Evolutionary conservation across 2,888 invertebrate genomes (phyloP).

Genomic region (Hanleya hanleyi): DNA sequence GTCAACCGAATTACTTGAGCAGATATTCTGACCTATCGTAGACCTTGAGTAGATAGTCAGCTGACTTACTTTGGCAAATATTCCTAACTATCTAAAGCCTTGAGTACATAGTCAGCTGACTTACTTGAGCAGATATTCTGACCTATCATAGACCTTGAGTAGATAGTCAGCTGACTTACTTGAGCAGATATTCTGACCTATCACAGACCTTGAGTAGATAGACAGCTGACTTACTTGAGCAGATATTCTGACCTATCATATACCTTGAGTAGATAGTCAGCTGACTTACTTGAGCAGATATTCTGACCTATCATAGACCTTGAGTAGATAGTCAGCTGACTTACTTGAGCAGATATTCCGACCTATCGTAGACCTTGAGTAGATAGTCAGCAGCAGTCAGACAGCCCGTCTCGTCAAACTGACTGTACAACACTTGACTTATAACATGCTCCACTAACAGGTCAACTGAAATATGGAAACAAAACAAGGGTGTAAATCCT

Average conservation of each 20-base stretch:
- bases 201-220: constrained; percentile 88
- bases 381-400: constrained; percentile 77
- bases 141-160: constrained; percentile 87
- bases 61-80: no score
- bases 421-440: constrained; percentile 70
- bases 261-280: constrained; percentile 84
- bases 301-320: constrained; percentile 91
- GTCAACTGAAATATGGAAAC: constrained; percentile 80
- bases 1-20: constrained; percentile 78
- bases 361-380: constrained; percentile 87
- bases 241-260: constrained; percentile 93
- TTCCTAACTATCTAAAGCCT: no score
- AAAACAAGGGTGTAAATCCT: neutral
- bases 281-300: constrained; percentile 82
- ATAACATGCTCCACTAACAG: constrained; percentile 73
- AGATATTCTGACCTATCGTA: constrained; percentile 93
- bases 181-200: constrained; percentile 89
- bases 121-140: constrained; percentile 88
- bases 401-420: constrained; percentile 62
- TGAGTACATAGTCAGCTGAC: no score
- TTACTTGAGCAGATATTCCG: constrained; percentile 88
- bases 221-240: constrained; percentile 78
- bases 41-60: constrained; percentile 83
- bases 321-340: constrained; percentile 79
- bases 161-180: constrained; percentile 79